Conservation (phyloP, 2,888 invertebrate species). For the Acanthosoma haemorrhoidale region DNA sequence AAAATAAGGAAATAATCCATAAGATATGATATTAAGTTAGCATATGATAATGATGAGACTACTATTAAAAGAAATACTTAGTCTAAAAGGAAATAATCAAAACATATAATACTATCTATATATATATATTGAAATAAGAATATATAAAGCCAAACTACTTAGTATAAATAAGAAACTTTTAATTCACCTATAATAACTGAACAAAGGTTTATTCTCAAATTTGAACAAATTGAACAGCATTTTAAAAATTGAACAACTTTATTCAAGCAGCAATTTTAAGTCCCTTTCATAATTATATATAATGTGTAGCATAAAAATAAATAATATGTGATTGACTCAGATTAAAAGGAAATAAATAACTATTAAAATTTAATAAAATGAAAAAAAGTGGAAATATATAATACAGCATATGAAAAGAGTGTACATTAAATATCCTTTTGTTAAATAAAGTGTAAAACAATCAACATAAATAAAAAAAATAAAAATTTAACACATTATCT, state of each 20-base stretch:
- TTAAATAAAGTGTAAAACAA: not conserved
- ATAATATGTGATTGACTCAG: not conserved
- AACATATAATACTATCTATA: too few species aligned
- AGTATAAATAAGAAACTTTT: not conserved
- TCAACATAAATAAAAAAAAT: not conserved
- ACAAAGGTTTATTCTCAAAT: not conserved
- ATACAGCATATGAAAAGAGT: not conserved
- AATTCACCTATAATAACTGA: conserved; percentile 6
- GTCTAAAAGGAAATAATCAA: too few species aligned
- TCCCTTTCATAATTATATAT: too few species aligned
- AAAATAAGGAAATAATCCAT: too few species aligned
- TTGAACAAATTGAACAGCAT: not conserved
- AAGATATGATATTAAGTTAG: too few species aligned
- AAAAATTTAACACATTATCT: not conserved
- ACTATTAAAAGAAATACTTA: too few species aligned
- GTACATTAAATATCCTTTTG: not conserved
- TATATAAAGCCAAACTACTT: not conserved
- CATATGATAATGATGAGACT: too few species aligned
- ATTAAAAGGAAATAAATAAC: not conserved
- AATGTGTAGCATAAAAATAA: too few species aligned
- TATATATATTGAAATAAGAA: too few species aligned
- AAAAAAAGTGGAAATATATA: not conserved
- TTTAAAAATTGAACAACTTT: not conserved
- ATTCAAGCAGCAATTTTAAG: too few species aligned
- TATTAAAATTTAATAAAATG: not conserved